These are phyloP conservation scores for Taphrorychus bicolor DNA, from an alignment of 2,888 invertebrate genomes.

Conservation along the genomic window DNA sequence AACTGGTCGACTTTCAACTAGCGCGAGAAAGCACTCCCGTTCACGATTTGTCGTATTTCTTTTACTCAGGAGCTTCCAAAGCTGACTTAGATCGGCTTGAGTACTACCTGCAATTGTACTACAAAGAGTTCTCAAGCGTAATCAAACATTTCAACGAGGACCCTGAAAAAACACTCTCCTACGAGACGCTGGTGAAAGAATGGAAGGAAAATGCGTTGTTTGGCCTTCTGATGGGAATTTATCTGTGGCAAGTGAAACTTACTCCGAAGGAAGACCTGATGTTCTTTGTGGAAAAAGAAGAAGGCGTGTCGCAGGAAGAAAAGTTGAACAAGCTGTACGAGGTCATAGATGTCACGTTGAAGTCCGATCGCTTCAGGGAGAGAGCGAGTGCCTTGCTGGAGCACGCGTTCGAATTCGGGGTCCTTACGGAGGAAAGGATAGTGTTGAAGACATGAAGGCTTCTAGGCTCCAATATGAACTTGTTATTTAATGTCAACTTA, in stretches of 20 bases:
- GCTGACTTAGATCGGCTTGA: constrained; percentile 26
- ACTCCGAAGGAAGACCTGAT: constrained; percentile 14
- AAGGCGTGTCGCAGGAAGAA: neutral
- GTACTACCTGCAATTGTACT: constrained; percentile 31
- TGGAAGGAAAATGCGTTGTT: constrained; percentile 33
- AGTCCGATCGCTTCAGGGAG: constrained; percentile 2
- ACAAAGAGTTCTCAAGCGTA: constrained; percentile 16
- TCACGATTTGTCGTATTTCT: constrained; percentile 49
- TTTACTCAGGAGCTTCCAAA: constrained; percentile 42
- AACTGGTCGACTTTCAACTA: constrained; percentile 43
- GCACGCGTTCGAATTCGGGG: constrained; percentile 24
- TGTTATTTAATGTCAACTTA: too few species aligned
- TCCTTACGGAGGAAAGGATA: constrained; percentile 10
- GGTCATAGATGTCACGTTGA: neutral
- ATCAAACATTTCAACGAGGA: constrained; percentile 7
- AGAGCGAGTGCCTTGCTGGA: constrained; percentile 11
- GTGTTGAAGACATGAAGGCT: too few species aligned
- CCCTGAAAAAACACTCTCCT: constrained; percentile 20
- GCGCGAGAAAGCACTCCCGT: constrained; percentile 39
- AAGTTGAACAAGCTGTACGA: neutral
- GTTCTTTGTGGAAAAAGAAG: neutral
- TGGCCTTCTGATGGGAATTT: constrained; percentile 20
- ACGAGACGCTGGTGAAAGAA: constrained; percentile 19
- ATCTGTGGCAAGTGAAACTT: constrained; percentile 26
- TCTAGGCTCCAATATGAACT: too few species aligned